Conservation (phyloP, 2,797 vertebrate genomes). For the Parotocinclus haroldoi region DNA sequence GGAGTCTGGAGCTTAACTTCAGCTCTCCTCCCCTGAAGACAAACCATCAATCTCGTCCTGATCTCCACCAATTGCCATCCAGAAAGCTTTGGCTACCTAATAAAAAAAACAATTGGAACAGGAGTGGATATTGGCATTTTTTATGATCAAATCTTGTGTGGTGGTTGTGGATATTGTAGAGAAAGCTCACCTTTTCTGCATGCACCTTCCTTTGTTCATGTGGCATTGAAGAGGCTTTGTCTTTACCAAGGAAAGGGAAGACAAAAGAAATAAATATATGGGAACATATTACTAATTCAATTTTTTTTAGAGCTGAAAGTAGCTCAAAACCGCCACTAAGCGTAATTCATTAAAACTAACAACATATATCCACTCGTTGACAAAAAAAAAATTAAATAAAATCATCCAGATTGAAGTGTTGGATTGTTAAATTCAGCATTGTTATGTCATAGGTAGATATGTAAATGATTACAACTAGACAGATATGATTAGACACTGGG, state of each 20-base stretch:
- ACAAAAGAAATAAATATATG: too few relatives aligned
- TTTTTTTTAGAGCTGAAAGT: too few relatives aligned
- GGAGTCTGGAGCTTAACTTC: constrained; percentile 35
- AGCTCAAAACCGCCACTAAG: too few relatives aligned
- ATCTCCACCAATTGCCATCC: constrained; percentile 98
- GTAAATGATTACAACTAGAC: too few relatives aligned
- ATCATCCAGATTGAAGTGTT: too few relatives aligned
- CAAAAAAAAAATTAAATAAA: too few relatives aligned
- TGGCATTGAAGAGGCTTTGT: constrained; percentile 92
- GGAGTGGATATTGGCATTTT: background rate
- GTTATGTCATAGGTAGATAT: too few relatives aligned
- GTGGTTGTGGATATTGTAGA: background rate
- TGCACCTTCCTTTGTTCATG: constrained; percentile 97
- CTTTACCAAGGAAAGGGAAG: constrained; percentile 56
- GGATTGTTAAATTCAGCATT: too few relatives aligned
- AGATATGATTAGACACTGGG: too few relatives aligned
- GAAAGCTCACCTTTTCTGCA: constrained; percentile 87
- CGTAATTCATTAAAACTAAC: too few relatives aligned
- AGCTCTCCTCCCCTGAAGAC: constrained; percentile 93
- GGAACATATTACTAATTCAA: too few relatives aligned
- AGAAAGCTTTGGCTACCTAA: constrained; percentile 97
- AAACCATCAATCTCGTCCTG: constrained; percentile 92
- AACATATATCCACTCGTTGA: too few relatives aligned
- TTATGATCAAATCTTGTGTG: background rate
- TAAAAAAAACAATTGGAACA: constrained; percentile 24